Percentiles rank a stretch among this genome's conserved stretches.
These are phyloP conservation scores for Corvus moneduloides DNA, from an alignment of 2,113 vertebrate species.

Conservation along the genomic window DNA sequence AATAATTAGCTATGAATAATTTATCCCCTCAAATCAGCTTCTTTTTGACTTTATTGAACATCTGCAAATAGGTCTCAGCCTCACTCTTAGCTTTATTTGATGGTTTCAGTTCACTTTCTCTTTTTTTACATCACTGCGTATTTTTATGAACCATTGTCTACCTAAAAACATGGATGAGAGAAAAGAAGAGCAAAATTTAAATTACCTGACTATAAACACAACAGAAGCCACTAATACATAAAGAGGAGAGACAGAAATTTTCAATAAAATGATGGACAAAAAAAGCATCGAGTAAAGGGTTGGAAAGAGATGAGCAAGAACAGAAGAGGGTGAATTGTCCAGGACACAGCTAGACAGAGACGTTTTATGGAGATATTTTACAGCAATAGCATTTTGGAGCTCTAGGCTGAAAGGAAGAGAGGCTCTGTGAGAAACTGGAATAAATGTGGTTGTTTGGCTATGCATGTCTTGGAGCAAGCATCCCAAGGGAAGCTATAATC, in stretches of 20 bases:
- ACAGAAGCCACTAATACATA: neutral
- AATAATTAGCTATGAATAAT: conserved; percentile 69
- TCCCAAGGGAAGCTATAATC: conserved; percentile 19
- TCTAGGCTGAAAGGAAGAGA: neutral
- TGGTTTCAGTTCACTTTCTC: neutral
- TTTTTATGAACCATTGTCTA: neutral
- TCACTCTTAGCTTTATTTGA: conserved; percentile 10
- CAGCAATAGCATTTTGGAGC: neutral
- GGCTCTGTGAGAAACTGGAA: neutral
- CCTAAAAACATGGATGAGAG: neutral
- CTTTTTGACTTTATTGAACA: conserved; percentile 61
- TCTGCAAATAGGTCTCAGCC: conserved; percentile 46
- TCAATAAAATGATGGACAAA: neutral
- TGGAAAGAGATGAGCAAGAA: neutral
- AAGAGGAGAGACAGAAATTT: neutral
- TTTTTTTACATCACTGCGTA: neutral
- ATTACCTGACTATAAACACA: neutral
- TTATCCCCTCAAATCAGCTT: conserved; percentile 63
- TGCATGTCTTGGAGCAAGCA: conserved; percentile 6
- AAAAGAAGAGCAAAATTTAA: neutral
- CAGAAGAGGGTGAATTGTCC: neutral
- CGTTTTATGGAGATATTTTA: neutral
- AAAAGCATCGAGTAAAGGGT: neutral
- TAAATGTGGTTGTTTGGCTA: neutral
- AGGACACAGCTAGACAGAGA: neutral